A percentile compares a stretch with the other conserved stretches of the same genome.
Evolutionary conservation across 2,888 invertebrate species (phyloP).

Genomic region (Acanthosepion esculentum): DNA sequence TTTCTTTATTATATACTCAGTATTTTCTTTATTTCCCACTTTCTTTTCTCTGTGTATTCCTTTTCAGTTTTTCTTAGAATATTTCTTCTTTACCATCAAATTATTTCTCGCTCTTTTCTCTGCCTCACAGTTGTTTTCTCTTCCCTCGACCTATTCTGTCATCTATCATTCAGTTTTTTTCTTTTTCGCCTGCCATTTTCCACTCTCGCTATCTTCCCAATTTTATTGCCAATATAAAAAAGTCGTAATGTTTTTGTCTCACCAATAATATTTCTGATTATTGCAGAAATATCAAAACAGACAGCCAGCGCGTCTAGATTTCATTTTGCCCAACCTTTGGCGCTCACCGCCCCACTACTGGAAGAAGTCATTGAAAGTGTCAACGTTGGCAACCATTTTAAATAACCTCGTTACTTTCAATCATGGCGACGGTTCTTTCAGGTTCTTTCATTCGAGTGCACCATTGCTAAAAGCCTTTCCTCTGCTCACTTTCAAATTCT

Average conservation of each 20-base stretch:
- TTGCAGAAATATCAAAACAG: constrained; percentile 11
- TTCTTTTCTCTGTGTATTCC: no score
- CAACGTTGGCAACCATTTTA: constrained; percentile 11
- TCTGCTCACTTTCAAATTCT: not conserved
- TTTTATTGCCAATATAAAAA: constrained; percentile 25
- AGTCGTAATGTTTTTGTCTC: not conserved
- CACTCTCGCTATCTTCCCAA: not conserved
- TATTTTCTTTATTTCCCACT: no score
- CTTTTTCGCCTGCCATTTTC: not conserved
- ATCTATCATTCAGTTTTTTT: not conserved
- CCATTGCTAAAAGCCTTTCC: not conserved
- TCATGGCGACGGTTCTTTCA: not conserved
- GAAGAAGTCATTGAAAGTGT: not conserved
- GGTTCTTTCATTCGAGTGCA: not conserved
- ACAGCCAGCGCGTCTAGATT: constrained; percentile 14
- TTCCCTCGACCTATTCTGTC: no score
- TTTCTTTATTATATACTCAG: no score
- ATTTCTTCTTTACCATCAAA: no score
- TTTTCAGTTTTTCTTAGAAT: no score
- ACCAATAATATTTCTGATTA: not conserved
- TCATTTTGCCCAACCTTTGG: not conserved
- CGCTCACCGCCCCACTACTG: not conserved
- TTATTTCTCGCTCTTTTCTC: no score
- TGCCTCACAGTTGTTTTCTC: no score
- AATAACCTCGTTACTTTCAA: not conserved